Percentiles rank a stretch among this genome's conserved stretches.
Conservation (phyloP, 2,797 vertebrate genomes). For the Enteromius paludinosus region DNA sequence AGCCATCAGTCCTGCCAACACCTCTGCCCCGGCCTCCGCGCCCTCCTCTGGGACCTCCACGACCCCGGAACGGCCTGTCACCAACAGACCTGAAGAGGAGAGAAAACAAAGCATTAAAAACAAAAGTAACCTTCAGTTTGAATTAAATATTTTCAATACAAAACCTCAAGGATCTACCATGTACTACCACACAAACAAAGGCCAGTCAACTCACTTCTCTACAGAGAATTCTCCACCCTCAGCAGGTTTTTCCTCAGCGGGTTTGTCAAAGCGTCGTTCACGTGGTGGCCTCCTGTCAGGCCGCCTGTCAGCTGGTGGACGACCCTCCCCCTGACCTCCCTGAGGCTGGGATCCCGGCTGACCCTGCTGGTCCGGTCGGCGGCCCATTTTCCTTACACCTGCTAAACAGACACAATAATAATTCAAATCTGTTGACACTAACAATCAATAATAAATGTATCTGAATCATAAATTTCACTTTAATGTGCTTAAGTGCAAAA, state of each 20-base stretch:
- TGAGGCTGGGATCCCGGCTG: slow-evolving; percentile 62
- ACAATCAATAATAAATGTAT: not conserved
- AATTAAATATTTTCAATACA: not conserved
- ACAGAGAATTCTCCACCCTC: slow-evolving; percentile 95
- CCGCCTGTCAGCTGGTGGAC: slow-evolving; percentile 90
- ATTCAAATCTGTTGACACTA: not conserved
- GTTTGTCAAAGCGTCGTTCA: slow-evolving; percentile 88
- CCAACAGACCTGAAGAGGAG: slow-evolving; percentile 75
- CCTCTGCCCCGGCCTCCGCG: slow-evolving; percentile 88
- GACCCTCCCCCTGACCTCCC: slow-evolving; percentile 88
- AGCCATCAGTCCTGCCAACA: slow-evolving; percentile 92
- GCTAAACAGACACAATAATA: slow-evolving; percentile 32
- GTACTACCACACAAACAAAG: not conserved
- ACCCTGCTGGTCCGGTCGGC: slow-evolving; percentile 89
- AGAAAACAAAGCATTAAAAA: not conserved
- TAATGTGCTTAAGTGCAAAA: not conserved
- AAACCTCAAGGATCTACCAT: not conserved
- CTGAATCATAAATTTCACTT: not conserved
- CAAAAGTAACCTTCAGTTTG: not conserved
- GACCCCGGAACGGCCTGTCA: slow-evolving; percentile 86
- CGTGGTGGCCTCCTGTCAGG: slow-evolving; percentile 92
- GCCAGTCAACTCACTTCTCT: slow-evolving; percentile 86
- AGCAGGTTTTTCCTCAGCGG: slow-evolving; percentile 91
- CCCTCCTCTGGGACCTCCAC: slow-evolving; percentile 85
- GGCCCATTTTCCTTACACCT: slow-evolving; percentile 89